Base-by-base conservation (phyloP, 2,797 vertebrate species). In the Thalassophryne amazonica region DNA sequence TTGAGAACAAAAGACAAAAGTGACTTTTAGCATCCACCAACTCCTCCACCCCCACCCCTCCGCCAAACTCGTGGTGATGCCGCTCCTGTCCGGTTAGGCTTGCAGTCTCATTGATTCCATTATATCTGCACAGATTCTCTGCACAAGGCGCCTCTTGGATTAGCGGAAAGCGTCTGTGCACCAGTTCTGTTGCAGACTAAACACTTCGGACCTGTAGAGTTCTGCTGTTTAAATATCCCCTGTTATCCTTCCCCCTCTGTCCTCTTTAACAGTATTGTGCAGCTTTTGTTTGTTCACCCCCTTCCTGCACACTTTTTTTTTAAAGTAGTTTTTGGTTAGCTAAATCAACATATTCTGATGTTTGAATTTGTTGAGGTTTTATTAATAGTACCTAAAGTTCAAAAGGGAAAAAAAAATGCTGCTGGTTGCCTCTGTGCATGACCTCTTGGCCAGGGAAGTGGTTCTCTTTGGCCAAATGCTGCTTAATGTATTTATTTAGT, bases 361-460 rank as follows among this genome's bases (percentile, higher is more conserved):
- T 30, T 60, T 28, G 76, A 57, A 24, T 72, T 50, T 46, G 69
- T 62, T 76, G n/a, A n/a, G n/a, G n/a, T n/a, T n/a, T n/a, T n/a
- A n/a, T n/a, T n/a, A n/a, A n/a, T n/a, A 68, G 67, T 76, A 64
- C 73, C 53, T 50, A 68, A 12, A 39, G 60, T n/a, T n/a, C 42
- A 78, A 90, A 88, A 89, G 78, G 82, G 87, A 82, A 56, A 74
- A 79, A 78, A 85, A n/a, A n/a, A n/a, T 73, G 64, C 86, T 90
- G 85, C 80, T 84, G 82, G 87, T 88, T 85, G 83, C 87, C 86
- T 86, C 65, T 81, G 70, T 83, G 85, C 85, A 86, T 87, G 86
- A 88, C 80, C 70, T 87, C 80, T 73, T 83, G 83, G 70, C 72
- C 51, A n/a, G 51, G 63, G 52, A 70, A 43, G 46, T 28, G 36